These are phyloP conservation scores for Lasioglossum oenotherae DNA, from an alignment of 2,888 invertebrate species.

Conservation along the genomic window DNA sequence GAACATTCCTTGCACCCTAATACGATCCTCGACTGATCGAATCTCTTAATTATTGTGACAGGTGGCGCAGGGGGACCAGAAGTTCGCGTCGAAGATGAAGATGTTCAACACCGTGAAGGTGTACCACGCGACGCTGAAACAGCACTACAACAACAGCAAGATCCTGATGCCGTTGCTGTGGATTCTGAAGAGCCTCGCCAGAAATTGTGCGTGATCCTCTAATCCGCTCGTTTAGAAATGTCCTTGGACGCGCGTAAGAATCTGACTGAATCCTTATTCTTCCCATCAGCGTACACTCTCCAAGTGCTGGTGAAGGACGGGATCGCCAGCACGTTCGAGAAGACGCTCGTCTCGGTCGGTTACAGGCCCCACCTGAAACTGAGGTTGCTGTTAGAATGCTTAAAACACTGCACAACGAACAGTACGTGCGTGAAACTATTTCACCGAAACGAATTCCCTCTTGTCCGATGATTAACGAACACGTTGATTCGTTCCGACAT, in stretches of 20 bases:
- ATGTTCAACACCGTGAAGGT: conserved; percentile 87
- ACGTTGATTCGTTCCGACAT: not conserved
- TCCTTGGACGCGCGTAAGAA: not conserved
- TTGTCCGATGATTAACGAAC: not conserved
- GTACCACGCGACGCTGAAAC: conserved; percentile 87
- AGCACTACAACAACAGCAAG: conserved; percentile 87
- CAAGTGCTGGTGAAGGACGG: conserved; percentile 87
- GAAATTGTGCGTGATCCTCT: conserved; percentile 85
- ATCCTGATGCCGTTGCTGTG: conserved; percentile 86
- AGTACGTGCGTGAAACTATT: conserved; percentile 84
- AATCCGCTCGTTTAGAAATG: not conserved
- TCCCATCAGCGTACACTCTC: conserved; percentile 81
- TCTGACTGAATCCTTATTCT: not conserved
- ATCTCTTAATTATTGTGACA: conserved; percentile 37
- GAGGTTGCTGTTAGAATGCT: conserved; percentile 88
- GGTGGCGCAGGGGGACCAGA: conserved; percentile 85
- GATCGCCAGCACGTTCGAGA: conserved; percentile 87
- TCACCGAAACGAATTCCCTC: not conserved
- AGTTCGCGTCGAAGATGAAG: conserved; percentile 89
- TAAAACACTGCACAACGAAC: conserved; percentile 89
- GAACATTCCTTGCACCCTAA: too few species aligned
- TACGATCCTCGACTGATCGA: not conserved
- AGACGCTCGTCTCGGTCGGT: conserved; percentile 87
- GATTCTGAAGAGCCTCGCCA: conserved; percentile 87
- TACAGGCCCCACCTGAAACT: conserved; percentile 88